Evolutionary conservation across 2,797 vertebrate species (phyloP), one percentile per base, ranked within the genome.

Genomic region (Argyrosomus regius): DNA sequence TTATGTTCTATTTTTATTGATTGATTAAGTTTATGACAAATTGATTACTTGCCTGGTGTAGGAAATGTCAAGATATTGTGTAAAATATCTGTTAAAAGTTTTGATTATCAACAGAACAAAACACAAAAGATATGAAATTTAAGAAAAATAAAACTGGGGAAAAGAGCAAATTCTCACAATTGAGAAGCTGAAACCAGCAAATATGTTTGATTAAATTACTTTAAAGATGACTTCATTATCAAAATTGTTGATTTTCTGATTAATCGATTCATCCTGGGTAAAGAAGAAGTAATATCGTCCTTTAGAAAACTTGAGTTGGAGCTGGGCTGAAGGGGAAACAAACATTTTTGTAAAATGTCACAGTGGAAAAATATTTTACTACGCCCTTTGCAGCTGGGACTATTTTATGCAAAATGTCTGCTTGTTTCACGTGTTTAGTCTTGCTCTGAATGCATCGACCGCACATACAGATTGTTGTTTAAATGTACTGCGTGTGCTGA

Each of bases 401-500:
- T 18, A 12, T 24, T 49, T 35, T 1, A 59, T n/a, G 18, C 4
- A n/a, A 20, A 39, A n/a, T 56, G 3, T 65, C 8, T 5, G 3
- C 6, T 39, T 53, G 12, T 50, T 48, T 67, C 54, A 57, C 9
- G 3, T 22, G 26, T 66, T 58, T 46, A 24, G 0, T 58, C 6
- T 66, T 12, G 9, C 20, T 20, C 1, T 35, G 22, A 52, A 13
- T 12, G 11, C 12, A 11, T 16, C 12, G 14, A 20, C 20, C 46
- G 41, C 20, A 10, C 74, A 50, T 41, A 31, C 20, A 12, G 31
- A 64, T 28, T 31, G 20, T n/a, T 46, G 6, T 49, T 43, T 66
- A 63, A 53, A 74, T 62, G 58, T 28, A 17, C 31, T 45, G 28
- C 3, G n/a, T 61, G 56, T 63, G 18, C 62, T 64, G 48, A 54